Percentiles rank a stretch among this genome's conserved stretches.
Conservation (phyloP, 2,113 vertebrate genomes). For the Onychostoma macrolepis region DNA sequence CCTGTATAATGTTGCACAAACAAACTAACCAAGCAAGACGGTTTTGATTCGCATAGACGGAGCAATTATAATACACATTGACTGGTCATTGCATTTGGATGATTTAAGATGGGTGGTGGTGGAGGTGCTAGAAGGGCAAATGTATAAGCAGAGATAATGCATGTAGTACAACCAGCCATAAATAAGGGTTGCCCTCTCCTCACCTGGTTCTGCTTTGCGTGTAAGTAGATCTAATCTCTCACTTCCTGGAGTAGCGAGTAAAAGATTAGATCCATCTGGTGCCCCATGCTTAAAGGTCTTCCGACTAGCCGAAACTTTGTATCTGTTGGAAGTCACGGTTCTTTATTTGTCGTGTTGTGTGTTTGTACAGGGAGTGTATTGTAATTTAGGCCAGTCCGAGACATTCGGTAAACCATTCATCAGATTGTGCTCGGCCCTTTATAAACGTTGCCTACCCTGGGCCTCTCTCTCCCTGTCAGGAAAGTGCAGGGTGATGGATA, state of each 20-base stretch:
- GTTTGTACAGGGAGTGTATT: slow-evolving; percentile 27
- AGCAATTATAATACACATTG: slow-evolving; percentile 61
- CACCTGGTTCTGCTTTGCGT: slow-evolving; percentile 65
- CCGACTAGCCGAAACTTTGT: slow-evolving; percentile 42
- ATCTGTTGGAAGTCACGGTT: slow-evolving; percentile 8
- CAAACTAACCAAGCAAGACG: slow-evolving; percentile 61
- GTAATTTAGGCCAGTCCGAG: slow-evolving; percentile 42
- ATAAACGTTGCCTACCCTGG: slow-evolving; percentile 57
- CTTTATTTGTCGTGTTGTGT: slow-evolving; percentile 5
- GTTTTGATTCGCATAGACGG: slow-evolving; percentile 61
- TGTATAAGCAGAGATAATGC: slow-evolving; percentile 32
- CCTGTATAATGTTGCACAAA: slow-evolving; percentile 59
- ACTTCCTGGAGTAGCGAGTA: slow-evolving; percentile 61
- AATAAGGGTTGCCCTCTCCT: slow-evolving; percentile 40
- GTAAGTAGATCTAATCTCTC: slow-evolving; percentile 63
- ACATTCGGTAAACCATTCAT: slow-evolving; percentile 70
- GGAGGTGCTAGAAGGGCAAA: slow-evolving; percentile 33
- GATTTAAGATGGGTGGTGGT: slow-evolving; percentile 54
- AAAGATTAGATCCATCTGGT: slow-evolving; percentile 65
- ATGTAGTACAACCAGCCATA: slow-evolving; percentile 45
- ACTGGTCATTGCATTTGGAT: slow-evolving; percentile 60
- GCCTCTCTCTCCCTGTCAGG: slow-evolving; percentile 57
- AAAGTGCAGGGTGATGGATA: slow-evolving; percentile 64
- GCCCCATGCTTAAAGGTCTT: slow-evolving; percentile 22
- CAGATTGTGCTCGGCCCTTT: slow-evolving; percentile 60